Percentiles rank a stretch among this genome's conserved stretches.
These are phyloP conservation scores for Crax fasciolata DNA, from an alignment of 2,797 vertebrate genomes.

Conservation along the genomic window DNA sequence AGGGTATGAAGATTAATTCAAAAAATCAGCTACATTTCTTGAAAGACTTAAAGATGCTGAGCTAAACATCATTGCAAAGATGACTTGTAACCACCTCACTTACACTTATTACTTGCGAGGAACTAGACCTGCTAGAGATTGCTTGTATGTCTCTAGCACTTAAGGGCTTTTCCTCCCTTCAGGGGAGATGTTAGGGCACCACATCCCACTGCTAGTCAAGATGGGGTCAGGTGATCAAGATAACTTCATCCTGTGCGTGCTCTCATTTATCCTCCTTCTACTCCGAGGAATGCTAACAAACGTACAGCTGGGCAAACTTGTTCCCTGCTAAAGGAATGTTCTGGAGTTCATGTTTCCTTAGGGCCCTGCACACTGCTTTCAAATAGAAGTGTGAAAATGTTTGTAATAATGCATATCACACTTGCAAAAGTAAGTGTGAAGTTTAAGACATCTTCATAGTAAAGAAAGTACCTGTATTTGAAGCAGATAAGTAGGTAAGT, in stretches of 20 bases:
- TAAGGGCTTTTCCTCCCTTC: background rate
- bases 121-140: background rate
- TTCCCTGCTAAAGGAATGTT: background rate
- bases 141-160: background rate
- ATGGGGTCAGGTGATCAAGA: background rate
- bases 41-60: background rate
- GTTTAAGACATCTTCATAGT: background rate
- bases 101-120: background rate
- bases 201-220: background rate
- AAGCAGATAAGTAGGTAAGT: background rate
- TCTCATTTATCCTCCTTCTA: background rate
- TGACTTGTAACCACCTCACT: background rate
- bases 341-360: background rate
- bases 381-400: background rate
- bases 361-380: background rate
- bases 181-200: background rate
- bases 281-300: background rate
- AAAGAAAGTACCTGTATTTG: background rate
- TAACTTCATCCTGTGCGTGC: background rate
- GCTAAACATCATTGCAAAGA: background rate
- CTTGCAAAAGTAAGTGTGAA: background rate
- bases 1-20: background rate
- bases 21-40: background rate
- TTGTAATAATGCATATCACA: background rate
- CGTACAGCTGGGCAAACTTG: background rate